phyloP scores from a whole-genome alignment of 2,113 vertebrate genomes.

The Chloropsis hardwickii region DNA sequence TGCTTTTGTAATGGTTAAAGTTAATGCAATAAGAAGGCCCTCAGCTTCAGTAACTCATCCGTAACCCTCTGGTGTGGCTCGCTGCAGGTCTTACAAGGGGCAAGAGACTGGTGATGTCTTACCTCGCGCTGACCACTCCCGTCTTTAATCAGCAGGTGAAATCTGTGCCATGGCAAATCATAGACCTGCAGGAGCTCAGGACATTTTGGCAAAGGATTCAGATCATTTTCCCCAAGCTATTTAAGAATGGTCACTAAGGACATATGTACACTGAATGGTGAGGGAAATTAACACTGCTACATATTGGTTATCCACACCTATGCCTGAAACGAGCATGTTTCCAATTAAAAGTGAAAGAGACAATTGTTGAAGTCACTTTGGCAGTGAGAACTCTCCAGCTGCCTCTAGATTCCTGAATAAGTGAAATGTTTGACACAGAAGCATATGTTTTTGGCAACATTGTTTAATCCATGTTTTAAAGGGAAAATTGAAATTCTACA shows the following conservation, averaged over 20 bases:
- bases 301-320: slow-evolving; percentile 41
- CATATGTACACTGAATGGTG: neutral
- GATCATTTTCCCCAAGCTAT: neutral
- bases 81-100: neutral
- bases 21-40: neutral
- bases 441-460: slow-evolving; percentile 75
- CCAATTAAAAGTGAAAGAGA: slow-evolving; percentile 64
- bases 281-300: neutral
- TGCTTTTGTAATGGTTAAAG: neutral
- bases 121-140: neutral
- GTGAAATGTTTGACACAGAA: slow-evolving; percentile 76
- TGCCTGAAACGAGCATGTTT: slow-evolving; percentile 19
- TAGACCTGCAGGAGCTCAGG: neutral
- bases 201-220: neutral
- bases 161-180: neutral
- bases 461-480: slow-evolving; percentile 75
- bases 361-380: slow-evolving; percentile 54
- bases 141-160: neutral
- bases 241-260: neutral
- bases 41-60: neutral
- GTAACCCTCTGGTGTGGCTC: neutral
- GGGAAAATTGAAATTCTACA: slow-evolving; percentile 74
- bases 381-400: slow-evolving; percentile 62
- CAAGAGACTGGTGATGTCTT: neutral
- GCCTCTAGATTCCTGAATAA: slow-evolving; percentile 69